Conservation (phyloP, 2,113 vertebrate species). For the Numenius arquata region DNA sequence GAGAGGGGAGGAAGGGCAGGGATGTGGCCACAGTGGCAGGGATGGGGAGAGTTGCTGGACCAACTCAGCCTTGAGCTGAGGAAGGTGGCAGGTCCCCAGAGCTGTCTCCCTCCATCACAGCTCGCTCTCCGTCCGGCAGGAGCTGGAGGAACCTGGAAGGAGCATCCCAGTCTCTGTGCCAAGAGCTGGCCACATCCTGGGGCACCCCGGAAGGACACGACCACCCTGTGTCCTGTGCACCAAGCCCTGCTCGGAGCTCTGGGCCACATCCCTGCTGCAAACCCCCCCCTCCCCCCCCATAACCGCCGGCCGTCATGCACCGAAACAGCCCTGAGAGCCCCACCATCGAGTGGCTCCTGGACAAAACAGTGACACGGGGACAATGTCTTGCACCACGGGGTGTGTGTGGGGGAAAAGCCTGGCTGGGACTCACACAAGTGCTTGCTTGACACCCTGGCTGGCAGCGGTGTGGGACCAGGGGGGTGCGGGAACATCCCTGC, state of each 20-base stretch:
- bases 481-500: not conserved
- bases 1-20: not conserved
- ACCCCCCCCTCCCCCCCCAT: rapidly evolving
- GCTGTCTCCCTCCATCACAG: not conserved
- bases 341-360: not conserved
- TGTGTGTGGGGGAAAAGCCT: not conserved
- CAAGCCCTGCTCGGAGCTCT: not conserved
- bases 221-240: rapidly evolving
- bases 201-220: not conserved
- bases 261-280: not conserved
- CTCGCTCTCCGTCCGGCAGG: rapidly evolving
- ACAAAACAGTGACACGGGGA: not conserved
- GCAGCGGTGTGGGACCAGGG: not conserved
- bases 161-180: not conserved
- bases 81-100: not conserved
- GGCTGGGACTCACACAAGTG: not conserved
- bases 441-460: not conserved
- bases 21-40: not conserved
- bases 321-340: not conserved
- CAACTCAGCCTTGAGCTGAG: not conserved
- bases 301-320: too few species aligned
- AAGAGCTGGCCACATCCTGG: not conserved
- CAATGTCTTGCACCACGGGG: rapidly evolving
- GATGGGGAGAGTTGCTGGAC: not conserved
- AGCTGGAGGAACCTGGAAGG: not conserved